phyloP scores from a whole-genome alignment of 2,113 vertebrate species.

The Nycticryphes semicollaris region DNA sequence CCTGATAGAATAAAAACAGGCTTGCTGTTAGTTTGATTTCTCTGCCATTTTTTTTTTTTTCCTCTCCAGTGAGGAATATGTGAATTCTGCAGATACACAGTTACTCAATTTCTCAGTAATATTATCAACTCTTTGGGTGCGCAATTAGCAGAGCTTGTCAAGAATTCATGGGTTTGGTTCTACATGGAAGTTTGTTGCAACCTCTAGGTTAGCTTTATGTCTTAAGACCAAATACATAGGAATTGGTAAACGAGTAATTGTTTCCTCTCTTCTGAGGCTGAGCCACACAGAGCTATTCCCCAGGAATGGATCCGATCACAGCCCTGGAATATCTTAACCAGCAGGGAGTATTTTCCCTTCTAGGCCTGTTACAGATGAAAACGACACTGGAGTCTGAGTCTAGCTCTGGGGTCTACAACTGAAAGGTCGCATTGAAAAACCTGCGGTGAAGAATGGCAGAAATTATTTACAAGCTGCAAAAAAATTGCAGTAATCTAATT shows the following conservation, averaged over 20 bases:
- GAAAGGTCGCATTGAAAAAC: not conserved
- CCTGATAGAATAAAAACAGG: not conserved
- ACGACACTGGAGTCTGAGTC: not conserved
- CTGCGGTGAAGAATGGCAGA: not conserved
- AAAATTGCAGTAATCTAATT: not conserved
- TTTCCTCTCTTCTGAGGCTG: not conserved
- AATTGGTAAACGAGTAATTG: not conserved
- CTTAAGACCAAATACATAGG: not conserved
- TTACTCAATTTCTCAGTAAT: not conserved
- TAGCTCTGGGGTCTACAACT: not conserved
- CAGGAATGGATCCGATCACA: not conserved
- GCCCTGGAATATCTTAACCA: not conserved
- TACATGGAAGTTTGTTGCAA: not conserved
- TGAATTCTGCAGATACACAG: not conserved
- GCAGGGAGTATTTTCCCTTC: not conserved
- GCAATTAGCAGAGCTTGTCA: not conserved
- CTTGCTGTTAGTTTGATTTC: not conserved
- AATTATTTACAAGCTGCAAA: not conserved
- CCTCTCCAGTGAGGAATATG: not conserved
- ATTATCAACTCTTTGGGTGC: not conserved
- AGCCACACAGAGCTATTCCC: not conserved
- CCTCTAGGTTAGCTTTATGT: not conserved
- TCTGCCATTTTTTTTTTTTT: rapidly evolving
- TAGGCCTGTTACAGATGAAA: not conserved
- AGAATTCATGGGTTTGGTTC: not conserved